Percentiles rank a stretch among this genome's conserved stretches.
These are phyloP conservation scores for Embidobia sp. DNA, from an alignment of 2,888 invertebrate species.

Conservation along the genomic window DNA sequence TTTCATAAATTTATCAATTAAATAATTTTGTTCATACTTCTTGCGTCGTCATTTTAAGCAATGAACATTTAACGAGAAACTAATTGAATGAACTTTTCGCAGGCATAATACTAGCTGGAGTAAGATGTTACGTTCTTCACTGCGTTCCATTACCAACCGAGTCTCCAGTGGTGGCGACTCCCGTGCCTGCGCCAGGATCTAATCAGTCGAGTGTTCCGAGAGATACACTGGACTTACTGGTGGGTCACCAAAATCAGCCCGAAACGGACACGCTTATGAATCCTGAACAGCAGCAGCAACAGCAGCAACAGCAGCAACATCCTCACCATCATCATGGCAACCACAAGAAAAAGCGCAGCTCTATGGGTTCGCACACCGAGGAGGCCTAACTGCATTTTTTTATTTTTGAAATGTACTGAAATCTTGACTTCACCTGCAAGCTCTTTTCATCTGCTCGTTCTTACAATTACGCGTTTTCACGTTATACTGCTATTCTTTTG, in stretches of 20 bases:
- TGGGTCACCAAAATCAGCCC: constrained; percentile 76
- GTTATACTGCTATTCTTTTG: constrained; percentile 22
- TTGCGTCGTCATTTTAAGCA: too few relatives aligned
- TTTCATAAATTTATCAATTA: too few relatives aligned
- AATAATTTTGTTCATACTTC: too few relatives aligned
- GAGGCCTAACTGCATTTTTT: constrained; percentile 73
- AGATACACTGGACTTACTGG: constrained; percentile 75
- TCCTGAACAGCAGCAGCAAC: constrained; percentile 70
- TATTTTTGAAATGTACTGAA: constrained; percentile 23
- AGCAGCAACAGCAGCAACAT: constrained; percentile 70
- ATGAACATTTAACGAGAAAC: too few relatives aligned
- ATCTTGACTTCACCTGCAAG: constrained; percentile 3
- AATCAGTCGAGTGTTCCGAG: constrained; percentile 70
- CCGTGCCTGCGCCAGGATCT: constrained; percentile 71
- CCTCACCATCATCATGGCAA: constrained; percentile 75
- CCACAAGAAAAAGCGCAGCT: constrained; percentile 78
- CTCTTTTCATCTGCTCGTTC: constrained; percentile 21
- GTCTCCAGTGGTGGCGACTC: constrained; percentile 76
- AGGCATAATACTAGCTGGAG: constrained; percentile 76
- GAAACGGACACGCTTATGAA: constrained; percentile 76
- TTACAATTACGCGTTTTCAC: constrained; percentile 3
- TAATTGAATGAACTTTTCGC: neutral
- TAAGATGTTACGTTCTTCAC: constrained; percentile 78
- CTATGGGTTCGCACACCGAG: constrained; percentile 76
- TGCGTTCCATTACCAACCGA: constrained; percentile 76